phyloP scores from a whole-genome alignment of 1,140 invertebrate genomes.

The Drosophila littoralis region DNA sequence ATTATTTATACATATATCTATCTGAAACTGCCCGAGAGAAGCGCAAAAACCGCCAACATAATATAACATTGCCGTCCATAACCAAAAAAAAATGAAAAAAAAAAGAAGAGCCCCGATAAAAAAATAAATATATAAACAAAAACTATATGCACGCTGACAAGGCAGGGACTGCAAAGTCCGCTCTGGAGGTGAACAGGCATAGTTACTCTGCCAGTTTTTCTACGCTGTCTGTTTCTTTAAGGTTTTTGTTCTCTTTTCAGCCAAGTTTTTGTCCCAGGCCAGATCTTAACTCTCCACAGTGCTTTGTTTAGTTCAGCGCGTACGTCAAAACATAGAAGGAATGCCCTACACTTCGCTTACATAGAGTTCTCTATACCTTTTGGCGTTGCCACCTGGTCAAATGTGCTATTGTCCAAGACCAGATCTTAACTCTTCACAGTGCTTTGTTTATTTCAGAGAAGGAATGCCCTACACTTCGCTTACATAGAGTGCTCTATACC shows the following conservation, averaged over 20 bases:
- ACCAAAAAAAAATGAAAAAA: not conserved
- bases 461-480: too few species aligned
- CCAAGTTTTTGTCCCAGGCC: conserved; percentile 1
- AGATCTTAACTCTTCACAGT: too few species aligned
- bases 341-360: conserved; percentile 1
- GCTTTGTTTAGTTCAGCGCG: conserved; percentile 1
- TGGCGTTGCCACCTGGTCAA: too few species aligned
- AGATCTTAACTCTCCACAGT: not conserved
- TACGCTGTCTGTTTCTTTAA: conserved; percentile 6
- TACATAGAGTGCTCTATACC: too few species aligned
- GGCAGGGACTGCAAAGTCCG: not conserved
- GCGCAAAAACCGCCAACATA: conserved; percentile 4
- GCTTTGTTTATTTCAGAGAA: too few species aligned
- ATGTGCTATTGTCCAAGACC: too few species aligned
- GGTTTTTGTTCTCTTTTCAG: conserved; percentile 14
- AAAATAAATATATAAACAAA: conserved; percentile 4
- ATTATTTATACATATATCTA: conserved; percentile 41
- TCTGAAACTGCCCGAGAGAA: not conserved
- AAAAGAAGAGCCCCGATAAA: not conserved
- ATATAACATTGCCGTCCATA: conserved; percentile 14
- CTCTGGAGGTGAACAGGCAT: conserved; percentile 12
- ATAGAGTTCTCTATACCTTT: too few species aligned
- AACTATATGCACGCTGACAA: conserved; percentile 3
- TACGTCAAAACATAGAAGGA: not conserved
- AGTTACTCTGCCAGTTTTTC: conserved; percentile 29